phyloP scores from a whole-genome alignment of 2,797 vertebrate species.

The Microchirus variegatus region DNA sequence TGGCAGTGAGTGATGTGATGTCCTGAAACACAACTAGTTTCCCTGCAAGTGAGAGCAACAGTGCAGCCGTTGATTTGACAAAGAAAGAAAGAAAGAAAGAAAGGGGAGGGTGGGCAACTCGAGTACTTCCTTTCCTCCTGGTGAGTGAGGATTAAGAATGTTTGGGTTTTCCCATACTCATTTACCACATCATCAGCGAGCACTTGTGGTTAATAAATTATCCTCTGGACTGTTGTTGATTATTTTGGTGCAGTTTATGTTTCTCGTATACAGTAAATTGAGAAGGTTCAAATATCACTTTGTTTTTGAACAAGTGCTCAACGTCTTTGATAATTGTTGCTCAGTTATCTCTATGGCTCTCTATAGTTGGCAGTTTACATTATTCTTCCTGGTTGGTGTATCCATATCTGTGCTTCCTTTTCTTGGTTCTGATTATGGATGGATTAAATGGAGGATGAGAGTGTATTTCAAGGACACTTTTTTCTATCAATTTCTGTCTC shows the following conservation, averaged over 20 bases:
- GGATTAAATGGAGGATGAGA: no score
- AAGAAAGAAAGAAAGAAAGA: conserved; percentile 1
- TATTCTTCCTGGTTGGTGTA: no score
- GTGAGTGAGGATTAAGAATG: conserved; percentile 1
- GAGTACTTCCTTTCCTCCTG: conserved; percentile 12
- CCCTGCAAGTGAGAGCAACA: conserved; percentile 36
- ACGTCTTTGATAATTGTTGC: no score
- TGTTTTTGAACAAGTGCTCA: no score
- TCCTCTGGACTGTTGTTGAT: background rate
- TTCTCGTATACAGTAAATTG: no score
- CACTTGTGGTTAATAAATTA: background rate
- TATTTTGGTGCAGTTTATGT: background rate
- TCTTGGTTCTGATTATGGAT: no score
- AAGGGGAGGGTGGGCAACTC: background rate
- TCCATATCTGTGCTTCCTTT: no score
- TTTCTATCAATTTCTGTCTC: no score
- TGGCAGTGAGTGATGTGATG: conserved; percentile 42
- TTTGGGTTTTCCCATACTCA: background rate
- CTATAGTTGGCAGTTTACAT: no score
- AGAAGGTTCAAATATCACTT: no score
- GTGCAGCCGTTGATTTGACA: conserved; percentile 14
- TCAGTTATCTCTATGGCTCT: no score
- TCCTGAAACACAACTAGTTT: conserved; percentile 52
- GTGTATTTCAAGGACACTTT: no score
- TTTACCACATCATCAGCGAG: conserved; percentile 2